Conservation (phyloP, 2,797 vertebrate genomes). For the Pantherophis vulpinus region DNA sequence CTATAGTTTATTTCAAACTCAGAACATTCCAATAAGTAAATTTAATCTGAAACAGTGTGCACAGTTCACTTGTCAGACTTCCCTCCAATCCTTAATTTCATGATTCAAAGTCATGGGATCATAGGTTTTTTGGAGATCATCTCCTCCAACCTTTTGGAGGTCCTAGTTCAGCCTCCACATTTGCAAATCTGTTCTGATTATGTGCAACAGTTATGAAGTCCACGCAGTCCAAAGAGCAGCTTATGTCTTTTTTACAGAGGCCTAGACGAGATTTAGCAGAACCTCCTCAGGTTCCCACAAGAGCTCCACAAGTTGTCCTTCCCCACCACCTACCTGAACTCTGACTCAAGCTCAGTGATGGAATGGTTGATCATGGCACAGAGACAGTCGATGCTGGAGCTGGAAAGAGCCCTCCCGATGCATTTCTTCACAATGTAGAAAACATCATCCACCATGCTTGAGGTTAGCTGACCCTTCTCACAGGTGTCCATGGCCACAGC, state of each 20-base stretch:
- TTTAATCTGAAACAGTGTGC: background rate
- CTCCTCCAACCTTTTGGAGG: background rate
- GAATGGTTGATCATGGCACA: constrained; percentile 99
- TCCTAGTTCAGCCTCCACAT: background rate
- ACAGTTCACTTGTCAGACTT: background rate
- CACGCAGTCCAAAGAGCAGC: background rate
- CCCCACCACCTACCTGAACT: constrained; percentile 83
- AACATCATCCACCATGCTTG: constrained; percentile 98
- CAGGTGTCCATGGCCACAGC: constrained; percentile 92
- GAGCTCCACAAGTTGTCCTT: background rate
- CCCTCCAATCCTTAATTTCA: background rate
- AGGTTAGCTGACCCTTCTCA: constrained; percentile 92
- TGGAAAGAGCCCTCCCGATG: constrained; percentile 92
- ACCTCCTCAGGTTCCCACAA: background rate
- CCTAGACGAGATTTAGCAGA: background rate
- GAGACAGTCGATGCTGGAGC: constrained; percentile 95
- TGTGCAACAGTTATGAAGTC: too few species aligned
- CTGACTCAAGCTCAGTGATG: constrained; percentile 91
- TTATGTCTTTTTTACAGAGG: background rate
- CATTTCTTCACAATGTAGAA: constrained; percentile 99
- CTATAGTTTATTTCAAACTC: background rate
- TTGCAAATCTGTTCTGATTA: background rate
- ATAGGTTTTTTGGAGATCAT: background rate
- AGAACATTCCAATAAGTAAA: background rate
- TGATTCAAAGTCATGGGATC: background rate